Evolutionary conservation across 1,140 invertebrate species (phyloP).

Genomic region (Aphelinus atriplicis): DNA sequence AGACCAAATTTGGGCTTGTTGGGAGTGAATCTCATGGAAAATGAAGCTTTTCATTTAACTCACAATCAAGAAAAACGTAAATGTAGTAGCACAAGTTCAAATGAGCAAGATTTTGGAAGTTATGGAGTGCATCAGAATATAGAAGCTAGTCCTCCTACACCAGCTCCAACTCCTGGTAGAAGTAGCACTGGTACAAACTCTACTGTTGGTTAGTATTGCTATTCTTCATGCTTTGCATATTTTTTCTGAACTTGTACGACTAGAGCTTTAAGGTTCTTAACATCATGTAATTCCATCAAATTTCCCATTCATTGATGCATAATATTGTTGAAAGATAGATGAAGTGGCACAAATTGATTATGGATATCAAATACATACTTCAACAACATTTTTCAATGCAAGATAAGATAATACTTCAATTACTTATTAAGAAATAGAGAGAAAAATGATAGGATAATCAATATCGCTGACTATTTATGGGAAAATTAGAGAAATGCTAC

Average conservation of each 20-base stretch:
- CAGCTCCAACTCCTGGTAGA: slow-evolving; percentile 71
- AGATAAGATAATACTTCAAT: no score
- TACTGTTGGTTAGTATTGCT: slow-evolving; percentile 55
- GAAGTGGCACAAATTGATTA: no score
- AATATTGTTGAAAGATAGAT: no score
- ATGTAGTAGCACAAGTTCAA: slow-evolving; percentile 80
- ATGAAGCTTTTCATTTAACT: slow-evolving; percentile 74
- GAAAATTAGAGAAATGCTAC: no score
- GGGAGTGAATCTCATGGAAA: slow-evolving; percentile 81
- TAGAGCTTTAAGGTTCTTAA: background rate
- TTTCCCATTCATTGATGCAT: no score
- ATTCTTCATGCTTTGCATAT: background rate
- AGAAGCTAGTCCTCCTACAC: slow-evolving; percentile 63
- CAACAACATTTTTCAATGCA: no score
- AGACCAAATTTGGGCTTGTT: slow-evolving; percentile 82
- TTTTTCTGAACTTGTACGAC: background rate
- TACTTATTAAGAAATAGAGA: no score
- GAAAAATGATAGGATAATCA: no score
- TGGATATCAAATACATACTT: no score
- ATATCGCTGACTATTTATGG: no score
- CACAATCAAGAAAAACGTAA: slow-evolving; percentile 72
- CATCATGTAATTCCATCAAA: no score
- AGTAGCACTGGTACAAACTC: slow-evolving; percentile 58
- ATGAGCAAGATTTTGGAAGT: slow-evolving; percentile 82
- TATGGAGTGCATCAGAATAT: slow-evolving; percentile 69